Base-by-base conservation (phyloP, 2,888 invertebrate species). In the Lithophane ornitopus region DNA sequence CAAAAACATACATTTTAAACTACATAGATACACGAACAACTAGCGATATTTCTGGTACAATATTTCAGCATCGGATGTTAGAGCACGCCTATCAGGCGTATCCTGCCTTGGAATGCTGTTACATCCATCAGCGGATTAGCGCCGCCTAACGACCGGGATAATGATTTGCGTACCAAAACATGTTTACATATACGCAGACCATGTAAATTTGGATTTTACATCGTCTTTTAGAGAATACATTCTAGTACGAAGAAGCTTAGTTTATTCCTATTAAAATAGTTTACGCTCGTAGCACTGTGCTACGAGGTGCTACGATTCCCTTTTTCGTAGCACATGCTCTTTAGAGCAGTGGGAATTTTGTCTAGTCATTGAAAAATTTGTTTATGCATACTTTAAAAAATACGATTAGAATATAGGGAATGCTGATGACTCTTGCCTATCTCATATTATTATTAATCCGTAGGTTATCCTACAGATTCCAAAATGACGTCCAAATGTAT, bases 111-210 rank as follows among this genome's bases (percentile, higher is more conserved):
- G 72, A 74, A 70, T 74, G 49, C 68, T 78, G 81, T 74, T 78
- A 78, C 84, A 84, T 84, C 78, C 84, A 84, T 84, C 84, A 84
- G 78, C 66, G 81, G 81, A 84, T 84, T 84, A 84, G 74, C 74
- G 78, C 74, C 74, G 78, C 78, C 84, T 81, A 81, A 81, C 84
- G 78, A 84, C 76, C 78, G 76, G 81, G 74, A 81, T 84, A 84
- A 84, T 84, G 71, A 84, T 84, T 84, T 84, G 81, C 83, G 70
- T 76, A 80, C 78, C 75, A 76, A 74, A 83, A 78, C 81, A 76
- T 84, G 76, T 84, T 81, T 78, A 84, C 75, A 78, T 76, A 28
- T 71, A 83, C 80, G 76, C 70, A 83, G 41, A 59, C 62, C 69
- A 76, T 49, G 46, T 46, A 69, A 82, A 82, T 74, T 76, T 26